A percentile compares a stretch with the other conserved stretches of the same genome.
phyloP scores from a whole-genome alignment of 2,797 vertebrate species.

The Oceanodroma leucorhoa region DNA sequence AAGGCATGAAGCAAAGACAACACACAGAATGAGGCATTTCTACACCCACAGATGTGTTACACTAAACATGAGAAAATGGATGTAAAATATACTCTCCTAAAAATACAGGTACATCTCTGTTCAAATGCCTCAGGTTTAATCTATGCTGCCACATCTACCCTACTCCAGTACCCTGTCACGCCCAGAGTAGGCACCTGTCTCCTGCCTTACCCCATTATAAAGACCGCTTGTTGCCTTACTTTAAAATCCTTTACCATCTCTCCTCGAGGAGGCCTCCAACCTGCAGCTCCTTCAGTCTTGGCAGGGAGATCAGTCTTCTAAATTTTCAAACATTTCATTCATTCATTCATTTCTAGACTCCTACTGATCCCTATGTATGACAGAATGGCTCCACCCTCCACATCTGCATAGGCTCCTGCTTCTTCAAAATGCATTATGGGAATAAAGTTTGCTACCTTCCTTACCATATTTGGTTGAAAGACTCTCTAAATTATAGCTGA shows the following conservation, averaged over 20 bases:
- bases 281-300: neutral
- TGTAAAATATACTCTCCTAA: neutral
- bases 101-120: neutral
- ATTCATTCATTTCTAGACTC: neutral
- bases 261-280: neutral
- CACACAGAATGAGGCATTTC: neutral
- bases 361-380: rapidly evolving
- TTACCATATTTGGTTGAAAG: neutral
- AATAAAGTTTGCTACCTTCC: neutral
- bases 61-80: neutral
- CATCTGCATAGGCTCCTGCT: neutral
- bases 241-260: neutral
- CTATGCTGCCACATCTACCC: neutral
- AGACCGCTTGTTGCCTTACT: neutral
- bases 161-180: neutral
- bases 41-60: neutral
- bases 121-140: neutral
- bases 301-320: neutral
- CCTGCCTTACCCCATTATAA: neutral
- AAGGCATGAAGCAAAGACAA: neutral
- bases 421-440: neutral
- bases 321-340: neutral
- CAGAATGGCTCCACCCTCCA: neutral
- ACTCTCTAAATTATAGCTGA: neutral
- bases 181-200: neutral